Conservation (phyloP, 2,888 invertebrate genomes). For the Charanyca ferruginea region DNA sequence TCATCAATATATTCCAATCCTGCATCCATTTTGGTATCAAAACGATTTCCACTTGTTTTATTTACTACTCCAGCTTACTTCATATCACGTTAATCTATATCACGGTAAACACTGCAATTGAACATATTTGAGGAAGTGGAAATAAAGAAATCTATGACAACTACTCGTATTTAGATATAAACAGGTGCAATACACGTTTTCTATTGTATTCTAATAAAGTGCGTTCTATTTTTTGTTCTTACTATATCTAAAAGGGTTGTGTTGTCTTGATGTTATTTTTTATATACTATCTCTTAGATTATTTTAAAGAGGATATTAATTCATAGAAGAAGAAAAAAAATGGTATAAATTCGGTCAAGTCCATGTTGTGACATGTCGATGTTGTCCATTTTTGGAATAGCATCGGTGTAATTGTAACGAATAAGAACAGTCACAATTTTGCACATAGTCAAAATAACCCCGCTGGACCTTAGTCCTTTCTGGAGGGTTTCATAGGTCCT, state of each 20-base stretch:
- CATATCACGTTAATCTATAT: constrained; percentile 40
- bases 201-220: constrained; percentile 71
- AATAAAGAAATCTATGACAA: constrained; percentile 47
- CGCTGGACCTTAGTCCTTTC: too few relatives aligned
- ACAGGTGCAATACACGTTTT: constrained; percentile 26
- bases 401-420: too few relatives aligned
- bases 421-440: too few relatives aligned
- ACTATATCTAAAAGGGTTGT: constrained; percentile 21
- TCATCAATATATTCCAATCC: constrained; percentile 48
- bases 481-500: too few relatives aligned
- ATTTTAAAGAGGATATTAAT: too few relatives aligned
- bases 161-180: constrained; percentile 32
- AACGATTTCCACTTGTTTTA: constrained; percentile 5
- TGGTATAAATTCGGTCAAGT: too few relatives aligned
- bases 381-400: too few relatives aligned
- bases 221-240: constrained; percentile 42
- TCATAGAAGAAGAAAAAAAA: too few relatives aligned
- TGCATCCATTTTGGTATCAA: constrained; percentile 40
- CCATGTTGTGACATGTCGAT: too few relatives aligned
- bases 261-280: neutral
- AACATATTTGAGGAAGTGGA: constrained; percentile 22
- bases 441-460: too few relatives aligned
- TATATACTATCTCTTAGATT: too few relatives aligned
- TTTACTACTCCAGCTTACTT: constrained; percentile 14
- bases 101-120: constrained; percentile 41